Base-by-base conservation (phyloP, 2,888 invertebrate species). In the Eurytoma californica region DNA sequence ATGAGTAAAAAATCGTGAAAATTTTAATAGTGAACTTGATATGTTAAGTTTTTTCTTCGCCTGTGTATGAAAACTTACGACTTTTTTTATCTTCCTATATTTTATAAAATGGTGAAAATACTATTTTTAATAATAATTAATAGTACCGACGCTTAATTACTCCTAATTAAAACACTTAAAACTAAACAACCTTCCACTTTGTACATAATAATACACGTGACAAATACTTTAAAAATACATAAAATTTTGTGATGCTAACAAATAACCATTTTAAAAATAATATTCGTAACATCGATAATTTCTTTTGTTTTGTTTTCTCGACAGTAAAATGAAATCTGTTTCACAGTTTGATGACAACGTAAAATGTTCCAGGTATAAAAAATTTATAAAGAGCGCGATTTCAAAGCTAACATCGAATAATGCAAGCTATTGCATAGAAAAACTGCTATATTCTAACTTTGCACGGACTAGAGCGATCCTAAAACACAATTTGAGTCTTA, bases 181-280 rank as follows among this genome's bases (percentile, higher is more conserved):
- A 82, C 72, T 82, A 79, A 82, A 82, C 81, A 82, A 82, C 80
- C 68, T 74, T 74, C 58, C 63, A 73, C 66, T 82, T 76, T 82
- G 78, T 80, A 80, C 79, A 82, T 72, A 80, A 79, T 79, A 81
- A 81, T 81, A 79, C 77, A 79, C 13, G 55, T 72, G 65, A 49
- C 61, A 13, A 70, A 73, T 70, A 72, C 51, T 73, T 55, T 72
- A 72, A 72, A 67, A 75, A 69, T 72, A 72, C 51, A 58, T 66
- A 65, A 73, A 76, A 61, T 47, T 69, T 63, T 66, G 58, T 80
- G 49, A 72, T 63, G 58, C 24, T 75, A 68, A 63, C 51, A 75
- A 51, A 76, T 53, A 61, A 66, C 3, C 24, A 30, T 77, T 65
- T 61, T 51, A 30, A 16, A 72, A 60, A 53, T 72, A 77, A 77